These are phyloP conservation scores for Chirona hameri DNA, from an alignment of 2,888 invertebrate genomes.

Conservation along the genomic window DNA sequence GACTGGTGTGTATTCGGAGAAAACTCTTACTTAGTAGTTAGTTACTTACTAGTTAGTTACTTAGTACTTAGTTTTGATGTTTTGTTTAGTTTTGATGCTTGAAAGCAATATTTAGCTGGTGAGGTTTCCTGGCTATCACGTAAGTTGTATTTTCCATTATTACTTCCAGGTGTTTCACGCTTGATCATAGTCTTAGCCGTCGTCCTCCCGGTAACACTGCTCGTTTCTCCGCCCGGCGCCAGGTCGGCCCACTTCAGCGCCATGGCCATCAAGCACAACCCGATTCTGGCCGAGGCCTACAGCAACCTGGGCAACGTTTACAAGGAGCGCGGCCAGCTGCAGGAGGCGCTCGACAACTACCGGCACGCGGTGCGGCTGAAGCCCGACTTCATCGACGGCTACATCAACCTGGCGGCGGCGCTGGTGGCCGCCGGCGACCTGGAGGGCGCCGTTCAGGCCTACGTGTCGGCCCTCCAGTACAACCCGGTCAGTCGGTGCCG, in stretches of 20 bases:
- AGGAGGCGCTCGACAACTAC: constrained; percentile 46
- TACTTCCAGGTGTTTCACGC: too few species aligned
- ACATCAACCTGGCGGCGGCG: constrained; percentile 98
- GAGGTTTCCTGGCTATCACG: too few species aligned
- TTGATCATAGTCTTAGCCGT: too few species aligned
- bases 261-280: constrained; percentile 97
- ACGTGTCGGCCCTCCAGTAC: constrained; percentile 96
- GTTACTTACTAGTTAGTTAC: too few species aligned
- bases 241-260: constrained; percentile 94
- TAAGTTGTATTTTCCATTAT: too few species aligned
- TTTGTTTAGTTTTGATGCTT: too few species aligned
- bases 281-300: constrained; percentile 95
- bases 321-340: constrained; percentile 90
- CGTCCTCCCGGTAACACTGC: too few species aligned
- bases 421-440: constrained; percentile 97
- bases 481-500: constrained; percentile 73
- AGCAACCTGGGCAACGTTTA: constrained; percentile 98
- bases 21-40: too few species aligned
- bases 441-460: constrained; percentile 99
- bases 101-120: too few species aligned
- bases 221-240: constrained; percentile 35
- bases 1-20: too few species aligned
- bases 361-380: constrained; percentile 94
- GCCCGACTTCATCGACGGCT: constrained; percentile 95
- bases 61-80: too few species aligned